These are phyloP conservation scores for Ictidomys tridecemlineatus DNA, from an alignment of 2,113 vertebrate species.

Conservation along the genomic window DNA sequence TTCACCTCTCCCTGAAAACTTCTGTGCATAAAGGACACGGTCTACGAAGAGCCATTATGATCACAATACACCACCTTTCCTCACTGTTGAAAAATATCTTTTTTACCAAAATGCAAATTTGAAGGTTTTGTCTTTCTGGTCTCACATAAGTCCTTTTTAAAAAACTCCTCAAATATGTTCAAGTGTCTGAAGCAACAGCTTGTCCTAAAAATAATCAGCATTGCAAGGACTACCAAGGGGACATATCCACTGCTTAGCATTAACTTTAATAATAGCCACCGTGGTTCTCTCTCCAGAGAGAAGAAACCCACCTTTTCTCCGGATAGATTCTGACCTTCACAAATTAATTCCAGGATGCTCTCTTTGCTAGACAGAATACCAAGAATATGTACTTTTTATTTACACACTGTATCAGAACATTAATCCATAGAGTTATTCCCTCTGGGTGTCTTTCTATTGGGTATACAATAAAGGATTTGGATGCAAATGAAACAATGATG, in stretches of 20 bases:
- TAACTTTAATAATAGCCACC: neutral
- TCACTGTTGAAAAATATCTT: neutral
- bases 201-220: neutral
- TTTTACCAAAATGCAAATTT: neutral
- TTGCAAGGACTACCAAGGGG: neutral
- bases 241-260: neutral
- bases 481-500: slow-evolving; percentile 76
- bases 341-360: slow-evolving; percentile 35
- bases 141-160: neutral
- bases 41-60: neutral
- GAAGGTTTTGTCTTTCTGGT: slow-evolving; percentile 17
- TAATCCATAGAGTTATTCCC: slow-evolving; percentile 30
- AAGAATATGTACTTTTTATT: slow-evolving; percentile 42
- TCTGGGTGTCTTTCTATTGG: slow-evolving; percentile 49
- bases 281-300: neutral
- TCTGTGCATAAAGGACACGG: neutral
- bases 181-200: neutral
- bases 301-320: neutral
- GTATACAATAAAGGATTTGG: slow-evolving; percentile 62
- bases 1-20: neutral
- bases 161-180: neutral
- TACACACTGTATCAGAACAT: neutral
- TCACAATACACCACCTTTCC: neutral
- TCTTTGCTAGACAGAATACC: slow-evolving; percentile 27
- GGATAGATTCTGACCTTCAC: slow-evolving; percentile 41